Conservation (phyloP, 2,888 invertebrate genomes). For the Melangyna quadrimaculata region DNA sequence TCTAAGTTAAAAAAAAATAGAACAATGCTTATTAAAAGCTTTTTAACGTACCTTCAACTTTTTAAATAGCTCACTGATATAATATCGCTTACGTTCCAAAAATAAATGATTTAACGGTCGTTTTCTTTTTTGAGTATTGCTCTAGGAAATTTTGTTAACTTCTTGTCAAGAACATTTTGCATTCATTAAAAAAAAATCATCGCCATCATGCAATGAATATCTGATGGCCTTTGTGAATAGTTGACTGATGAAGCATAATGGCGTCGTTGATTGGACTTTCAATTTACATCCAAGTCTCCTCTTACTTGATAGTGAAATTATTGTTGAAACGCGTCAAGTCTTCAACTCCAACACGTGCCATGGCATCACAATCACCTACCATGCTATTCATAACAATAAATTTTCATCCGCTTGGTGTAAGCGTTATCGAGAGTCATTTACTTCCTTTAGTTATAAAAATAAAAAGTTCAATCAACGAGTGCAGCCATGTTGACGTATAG, state of each 20-base stretch:
- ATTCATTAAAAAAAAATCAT: neutral
- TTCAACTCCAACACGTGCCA: constrained; percentile 7
- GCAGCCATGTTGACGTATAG: neutral
- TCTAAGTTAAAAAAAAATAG: too few species aligned
- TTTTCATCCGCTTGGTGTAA: neutral
- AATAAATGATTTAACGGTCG: neutral
- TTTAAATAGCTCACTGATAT: too few species aligned
- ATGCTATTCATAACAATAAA: neutral
- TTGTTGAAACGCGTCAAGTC: constrained; percentile 8
- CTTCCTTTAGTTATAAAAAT: neutral
- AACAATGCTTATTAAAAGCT: too few species aligned
- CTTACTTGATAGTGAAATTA: constrained; percentile 22
- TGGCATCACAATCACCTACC: neutral
- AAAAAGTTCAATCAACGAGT: neutral
- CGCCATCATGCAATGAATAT: neutral
- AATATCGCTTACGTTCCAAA: too few species aligned
- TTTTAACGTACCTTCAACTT: too few species aligned
- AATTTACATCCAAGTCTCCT: neutral
- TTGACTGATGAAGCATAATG: neutral
- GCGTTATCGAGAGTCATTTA: neutral
- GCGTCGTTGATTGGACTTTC: neutral
- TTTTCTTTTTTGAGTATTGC: neutral
- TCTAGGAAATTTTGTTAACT: neutral
- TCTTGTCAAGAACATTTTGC: neutral
- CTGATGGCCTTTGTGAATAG: neutral